These are phyloP conservation scores for Poecilia velifera DNA, from an alignment of 2,797 vertebrate genomes.

Conservation along the genomic window DNA sequence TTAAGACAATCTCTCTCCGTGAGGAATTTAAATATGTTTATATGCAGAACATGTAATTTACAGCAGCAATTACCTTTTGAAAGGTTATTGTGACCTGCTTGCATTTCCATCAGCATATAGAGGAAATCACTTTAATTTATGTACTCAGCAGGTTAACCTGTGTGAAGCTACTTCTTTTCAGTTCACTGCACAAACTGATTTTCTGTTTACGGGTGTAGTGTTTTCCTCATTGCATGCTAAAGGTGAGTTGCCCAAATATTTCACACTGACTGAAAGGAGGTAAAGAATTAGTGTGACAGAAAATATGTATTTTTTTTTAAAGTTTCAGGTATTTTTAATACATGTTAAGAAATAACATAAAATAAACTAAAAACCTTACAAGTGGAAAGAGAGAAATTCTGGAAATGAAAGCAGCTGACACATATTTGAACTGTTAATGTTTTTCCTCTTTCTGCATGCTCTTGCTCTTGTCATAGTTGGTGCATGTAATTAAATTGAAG, in stretches of 20 bases:
- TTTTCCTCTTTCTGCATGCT: neutral
- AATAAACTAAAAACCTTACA: neutral
- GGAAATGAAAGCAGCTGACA: neutral
- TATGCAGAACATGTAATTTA: conserved; percentile 6
- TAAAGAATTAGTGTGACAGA: neutral
- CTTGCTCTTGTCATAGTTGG: neutral
- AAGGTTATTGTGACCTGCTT: conserved; percentile 3
- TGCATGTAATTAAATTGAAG: neutral
- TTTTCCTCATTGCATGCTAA: neutral
- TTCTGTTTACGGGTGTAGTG: neutral
- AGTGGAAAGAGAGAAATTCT: neutral
- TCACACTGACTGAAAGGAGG: neutral
- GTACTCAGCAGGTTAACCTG: conserved; percentile 3
- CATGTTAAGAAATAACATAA: neutral
- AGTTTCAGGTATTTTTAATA: neutral
- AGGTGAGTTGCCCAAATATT: neutral
- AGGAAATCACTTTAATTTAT: neutral
- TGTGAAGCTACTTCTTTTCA: conserved; percentile 5
- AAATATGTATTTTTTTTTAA: neutral
- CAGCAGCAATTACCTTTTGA: neutral
- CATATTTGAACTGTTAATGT: neutral
- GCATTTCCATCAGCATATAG: conserved; percentile 3
- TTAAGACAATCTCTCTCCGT: neutral
- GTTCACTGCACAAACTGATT: neutral
- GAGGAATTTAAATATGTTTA: neutral